Conservation (phyloP, 2,888 invertebrate genomes). For the Ennomos erosarius region DNA sequence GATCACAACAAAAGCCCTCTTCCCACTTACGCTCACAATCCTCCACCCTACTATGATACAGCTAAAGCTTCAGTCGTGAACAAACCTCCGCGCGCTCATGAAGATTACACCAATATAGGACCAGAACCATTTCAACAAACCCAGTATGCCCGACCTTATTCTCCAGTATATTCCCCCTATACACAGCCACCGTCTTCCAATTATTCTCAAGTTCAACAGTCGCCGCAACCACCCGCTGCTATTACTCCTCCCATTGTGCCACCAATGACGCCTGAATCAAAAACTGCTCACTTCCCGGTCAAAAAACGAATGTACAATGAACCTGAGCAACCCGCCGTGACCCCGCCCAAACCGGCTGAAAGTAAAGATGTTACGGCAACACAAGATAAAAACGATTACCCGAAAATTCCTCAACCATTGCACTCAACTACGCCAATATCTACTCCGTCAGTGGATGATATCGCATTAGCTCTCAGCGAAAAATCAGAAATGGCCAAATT, state of each 20-base stretch:
- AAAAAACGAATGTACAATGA: slow-evolving; percentile 87
- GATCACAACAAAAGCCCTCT: slow-evolving; percentile 79
- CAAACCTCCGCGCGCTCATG: slow-evolving; percentile 81
- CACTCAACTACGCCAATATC: slow-evolving; percentile 53
- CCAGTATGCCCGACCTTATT: slow-evolving; percentile 73
- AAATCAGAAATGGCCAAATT: slow-evolving; percentile 72
- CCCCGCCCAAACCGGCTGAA: slow-evolving; percentile 58
- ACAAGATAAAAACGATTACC: slow-evolving; percentile 61
- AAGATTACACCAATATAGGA: slow-evolving; percentile 83
- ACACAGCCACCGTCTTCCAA: slow-evolving; percentile 62
- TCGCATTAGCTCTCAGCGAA: slow-evolving; percentile 72
- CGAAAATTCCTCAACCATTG: slow-evolving; percentile 54
- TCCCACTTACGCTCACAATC: slow-evolving; percentile 76
- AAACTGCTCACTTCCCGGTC: slow-evolving; percentile 84
- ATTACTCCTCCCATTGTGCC: slow-evolving; percentile 53
- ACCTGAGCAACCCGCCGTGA: slow-evolving; percentile 59
- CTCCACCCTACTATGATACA: slow-evolving; percentile 87
- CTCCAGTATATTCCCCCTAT: slow-evolving; percentile 70
- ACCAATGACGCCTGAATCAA: slow-evolving; percentile 58
- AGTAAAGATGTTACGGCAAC: slow-evolving; percentile 49
- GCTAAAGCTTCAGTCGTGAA: slow-evolving; percentile 73
- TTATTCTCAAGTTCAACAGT: slow-evolving; percentile 64
- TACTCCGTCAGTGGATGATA: slow-evolving; percentile 68
- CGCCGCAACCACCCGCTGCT: slow-evolving; percentile 57
- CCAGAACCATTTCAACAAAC: slow-evolving; percentile 84